Evolutionary conservation across 2,888 invertebrate genomes (phyloP), one percentile per base, ranked within the genome.

Genomic region (Cataglyphis cursor): DNA sequence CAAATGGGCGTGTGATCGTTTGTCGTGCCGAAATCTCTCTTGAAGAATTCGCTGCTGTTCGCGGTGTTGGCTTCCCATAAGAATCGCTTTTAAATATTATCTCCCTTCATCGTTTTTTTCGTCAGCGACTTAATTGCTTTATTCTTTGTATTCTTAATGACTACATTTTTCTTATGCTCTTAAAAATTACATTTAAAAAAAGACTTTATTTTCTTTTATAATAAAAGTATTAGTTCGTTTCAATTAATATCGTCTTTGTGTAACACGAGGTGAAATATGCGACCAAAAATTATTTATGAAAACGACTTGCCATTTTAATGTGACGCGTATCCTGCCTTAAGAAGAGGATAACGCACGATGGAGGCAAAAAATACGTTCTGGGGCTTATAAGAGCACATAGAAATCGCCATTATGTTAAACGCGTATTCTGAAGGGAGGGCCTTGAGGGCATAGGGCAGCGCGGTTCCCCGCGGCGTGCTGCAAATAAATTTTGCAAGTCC

Each of bases 401-500:
- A 66, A 72, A 59, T 66, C 35, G 78, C 72, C 78, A 80, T 80
- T 80, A 80, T 80, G 78, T 70, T 80, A 80, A 80, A 72, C 72
- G 59, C 72, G 8, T 70, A 44, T 59, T 64, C 21, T 31, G 10
- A 82, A 41, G 54, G 76, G 57, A 64, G 72, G 44, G 24, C 41
- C 57, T 59, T n/a, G 61, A 12, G 78, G 61, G 66, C 83, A 81
- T 73, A 89, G 90, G 88, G 78, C 87, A 88, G 61, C n/a, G 64
- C 28, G 90, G 85, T 85, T 87, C 90, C 93, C 93, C 83, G 91
- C 80, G 86, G 94, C 81, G 92, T 87, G 78, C 84, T 65, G 91
- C 89, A 92, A 92, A 93, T 93, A 92, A 92, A 93, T 93, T 93
- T 92, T 87, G 91, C 93, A 90, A 91, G 83, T 86, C 92, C 92